Evolutionary conservation across 2,113 vertebrate genomes (phyloP).

Genomic region (Argyrosomus japonicus): DNA sequence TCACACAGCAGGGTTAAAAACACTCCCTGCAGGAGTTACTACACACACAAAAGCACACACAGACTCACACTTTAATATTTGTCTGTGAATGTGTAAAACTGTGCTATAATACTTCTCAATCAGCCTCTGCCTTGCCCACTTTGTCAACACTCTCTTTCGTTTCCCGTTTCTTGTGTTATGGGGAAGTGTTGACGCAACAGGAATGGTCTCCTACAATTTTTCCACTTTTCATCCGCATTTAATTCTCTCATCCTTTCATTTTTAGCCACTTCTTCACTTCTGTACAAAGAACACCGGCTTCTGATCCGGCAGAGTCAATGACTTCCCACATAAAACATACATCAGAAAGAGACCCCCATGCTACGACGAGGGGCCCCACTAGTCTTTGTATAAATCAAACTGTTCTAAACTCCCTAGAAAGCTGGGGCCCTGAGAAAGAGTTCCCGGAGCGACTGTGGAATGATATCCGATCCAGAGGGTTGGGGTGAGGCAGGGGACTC

Average conservation of each 20-base stretch:
- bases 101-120: slow-evolving; percentile 24
- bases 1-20: slow-evolving; percentile 61
- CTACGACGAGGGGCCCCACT: slow-evolving; percentile 63
- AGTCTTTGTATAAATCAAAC: slow-evolving; percentile 79
- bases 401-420: slow-evolving; percentile 65
- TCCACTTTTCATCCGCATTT: slow-evolving; percentile 43
- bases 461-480: slow-evolving; percentile 74
- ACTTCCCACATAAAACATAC: slow-evolving; percentile 74
- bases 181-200: slow-evolving; percentile 20
- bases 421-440: slow-evolving; percentile 71
- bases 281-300: slow-evolving; percentile 51
- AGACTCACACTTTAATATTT: slow-evolving; percentile 18
- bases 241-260: slow-evolving; percentile 21
- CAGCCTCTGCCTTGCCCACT: slow-evolving; percentile 52
- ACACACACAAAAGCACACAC: slow-evolving; percentile 5
- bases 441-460: slow-evolving; percentile 60
- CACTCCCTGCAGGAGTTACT: slow-evolving; percentile 29
- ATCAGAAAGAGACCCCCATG: slow-evolving; percentile 73
- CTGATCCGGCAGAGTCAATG: slow-evolving; percentile 62
- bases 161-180: slow-evolving; percentile 63
- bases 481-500: slow-evolving; percentile 69
- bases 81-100: slow-evolving; percentile 9
- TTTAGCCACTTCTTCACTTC: slow-evolving; percentile 38
- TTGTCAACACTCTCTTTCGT: slow-evolving; percentile 40
- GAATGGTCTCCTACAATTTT: neutral